phyloP scores from a whole-genome alignment of 92 coral and sea anemone genomes.

The Porites divaricata region DNA sequence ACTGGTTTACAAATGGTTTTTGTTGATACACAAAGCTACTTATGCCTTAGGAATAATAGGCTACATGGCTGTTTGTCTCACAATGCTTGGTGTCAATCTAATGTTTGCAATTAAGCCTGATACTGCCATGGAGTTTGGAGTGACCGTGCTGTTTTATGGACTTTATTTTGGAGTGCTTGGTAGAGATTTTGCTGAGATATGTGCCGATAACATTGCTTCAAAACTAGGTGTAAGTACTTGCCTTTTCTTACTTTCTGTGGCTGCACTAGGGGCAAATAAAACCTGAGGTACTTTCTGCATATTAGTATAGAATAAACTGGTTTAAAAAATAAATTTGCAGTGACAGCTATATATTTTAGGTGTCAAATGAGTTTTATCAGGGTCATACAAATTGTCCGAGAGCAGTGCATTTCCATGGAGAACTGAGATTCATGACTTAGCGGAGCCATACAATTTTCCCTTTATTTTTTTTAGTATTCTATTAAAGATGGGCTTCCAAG shows the following conservation, averaged over 20 bases:
- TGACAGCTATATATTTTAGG: no score
- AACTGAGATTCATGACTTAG: no score
- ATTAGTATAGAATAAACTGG: no score
- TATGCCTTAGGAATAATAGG: constrained; percentile 92
- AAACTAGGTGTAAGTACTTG: constrained; percentile 92
- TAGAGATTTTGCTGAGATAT: constrained; percentile 99
- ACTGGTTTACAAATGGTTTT: constrained; percentile 98
- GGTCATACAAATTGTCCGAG: no score
- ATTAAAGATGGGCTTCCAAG: constrained; percentile 90
- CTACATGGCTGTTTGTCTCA: constrained; percentile 85
- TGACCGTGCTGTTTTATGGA: constrained; percentile 92
- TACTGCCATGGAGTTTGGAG: constrained; percentile 94
- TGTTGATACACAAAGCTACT: constrained; percentile 87
- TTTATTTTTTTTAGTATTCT: constrained; percentile 66
- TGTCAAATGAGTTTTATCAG: no score
- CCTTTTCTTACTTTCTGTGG: background rate
- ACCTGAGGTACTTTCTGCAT: background rate
- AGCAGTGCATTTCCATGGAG: no score
- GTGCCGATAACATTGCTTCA: constrained; percentile 99
- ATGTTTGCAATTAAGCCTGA: constrained; percentile 91
- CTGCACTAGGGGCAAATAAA: background rate
- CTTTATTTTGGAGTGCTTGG: constrained; percentile 98
- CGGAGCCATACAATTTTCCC: background rate
- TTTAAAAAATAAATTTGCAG: no score
- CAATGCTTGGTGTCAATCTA: constrained; percentile 88